Base-by-base conservation (phyloP, 2,888 invertebrate genomes). In the Quadroppia sp. region DNA sequence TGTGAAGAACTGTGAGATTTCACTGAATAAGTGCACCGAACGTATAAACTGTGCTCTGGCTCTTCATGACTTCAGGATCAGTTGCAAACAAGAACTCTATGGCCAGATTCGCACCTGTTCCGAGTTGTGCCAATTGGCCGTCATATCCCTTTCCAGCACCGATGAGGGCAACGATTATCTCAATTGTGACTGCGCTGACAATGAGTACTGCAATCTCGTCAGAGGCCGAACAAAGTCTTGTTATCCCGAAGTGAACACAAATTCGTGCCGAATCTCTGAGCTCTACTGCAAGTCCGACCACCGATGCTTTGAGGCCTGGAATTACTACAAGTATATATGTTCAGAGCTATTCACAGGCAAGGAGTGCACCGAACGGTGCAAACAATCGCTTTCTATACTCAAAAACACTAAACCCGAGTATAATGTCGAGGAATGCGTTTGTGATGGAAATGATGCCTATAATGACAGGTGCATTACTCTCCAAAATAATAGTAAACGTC, bases 151-250 rank as follows among this genome's bases (percentile, higher is more conserved):
- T 9, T 28, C 45, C 25, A 73, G 45, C 36, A 48, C 67, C 20
- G 17, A 42, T 7, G 73, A 75, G 50, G 75, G 75, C 30, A 50
- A 61, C 32, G 71, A 75, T 25, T 75, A 75, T 64, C 48, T 75
- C 4, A 59, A 70, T 17, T 75, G 75, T 73, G 75, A 75, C 28
- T 75, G 75, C 50, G 75, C 59, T 23, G 64, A 73, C 25, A 75
- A 73, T 32, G 61, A 59, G 0, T 75, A 73, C 61, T 75, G 75
- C 50, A 25, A 42, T 42, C 15, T 48, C 13, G 28, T 74, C 25
- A 56, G 74, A 3, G 23, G 42, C 40, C 28, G 74, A 56, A 74
- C 71, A 1, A 42, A 32, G 15, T 50, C 71, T 13, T 74, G 74
- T 71, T 45, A 61, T 23, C 74, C 74, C 9, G 69, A 70, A 32